Evolutionary conservation across 2,797 vertebrate genomes (phyloP), one percentile per base, ranked within the genome.

Genomic region (Sebastolobus altivelis): DNA sequence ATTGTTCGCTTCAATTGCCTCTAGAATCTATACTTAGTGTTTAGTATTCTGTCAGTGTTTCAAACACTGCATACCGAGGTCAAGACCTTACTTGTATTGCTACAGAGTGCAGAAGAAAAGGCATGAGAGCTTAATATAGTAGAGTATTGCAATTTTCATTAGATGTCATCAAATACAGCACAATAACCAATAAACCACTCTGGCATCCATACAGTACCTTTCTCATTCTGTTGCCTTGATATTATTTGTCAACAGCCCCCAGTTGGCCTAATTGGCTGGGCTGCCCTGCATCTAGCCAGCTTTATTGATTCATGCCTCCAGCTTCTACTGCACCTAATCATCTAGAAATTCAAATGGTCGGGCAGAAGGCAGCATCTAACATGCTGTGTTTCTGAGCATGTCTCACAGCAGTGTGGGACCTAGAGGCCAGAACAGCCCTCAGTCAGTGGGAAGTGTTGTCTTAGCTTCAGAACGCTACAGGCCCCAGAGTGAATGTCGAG

Each of bases 261-360:
- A 63, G 63, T 84, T 83, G 70, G 72, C 69, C 83, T 92, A 93
- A 92, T 93, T 93, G 84, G 72, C 75, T 81, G 56, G 66, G 35
- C 77, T 87, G 73, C 27, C 86, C 84, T 90, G 78, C 82, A 90
- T 91, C 72, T 74, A 65, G 27, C 79, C 81, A 88, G 85, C 77
- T 54, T 86, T 92, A 95, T 93, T 80, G 92, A 95, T 94, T 87
- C 58, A 31, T 71, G 85, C 89, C 87, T 81, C 49, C 16, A 91
- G 91, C 86, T 83, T 89, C 59, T 62, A 86, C 86, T 88, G 59
- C 72, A 88, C 69, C 82, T 83, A 84, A 91, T 93, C 78, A 91
- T 94, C 94, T 91, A 84, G 68, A 91, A 88, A 87, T 91, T 88
- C 40, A 35, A 79, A 89, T 91, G 84, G 87, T 65, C 52, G 65